Conservation (phyloP, 2,113 vertebrate species). For the Muntiacus reevesi region DNA sequence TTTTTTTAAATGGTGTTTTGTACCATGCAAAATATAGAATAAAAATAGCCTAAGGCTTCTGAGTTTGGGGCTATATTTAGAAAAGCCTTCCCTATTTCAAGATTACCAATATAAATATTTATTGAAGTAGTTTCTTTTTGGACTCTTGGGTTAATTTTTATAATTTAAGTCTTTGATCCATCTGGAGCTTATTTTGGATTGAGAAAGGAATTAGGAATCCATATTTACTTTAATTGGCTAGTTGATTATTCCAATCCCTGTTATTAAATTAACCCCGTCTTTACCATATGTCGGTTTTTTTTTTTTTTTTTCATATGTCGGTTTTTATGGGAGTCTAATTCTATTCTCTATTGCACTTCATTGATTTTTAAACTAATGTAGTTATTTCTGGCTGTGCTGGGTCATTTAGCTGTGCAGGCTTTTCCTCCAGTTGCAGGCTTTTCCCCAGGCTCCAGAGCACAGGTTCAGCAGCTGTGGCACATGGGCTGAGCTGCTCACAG, state of each 20-base stretch:
- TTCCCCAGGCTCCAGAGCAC: neutral
- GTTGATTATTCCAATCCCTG: neutral
- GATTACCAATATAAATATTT: slow-evolving; percentile 19
- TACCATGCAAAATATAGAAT: neutral
- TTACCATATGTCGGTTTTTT: neutral
- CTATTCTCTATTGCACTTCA: neutral
- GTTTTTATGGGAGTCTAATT: neutral
- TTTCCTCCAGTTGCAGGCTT: neutral
- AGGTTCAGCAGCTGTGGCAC: rapidly evolving
- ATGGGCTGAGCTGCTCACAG: neutral
- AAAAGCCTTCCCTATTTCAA: slow-evolving; percentile 30
- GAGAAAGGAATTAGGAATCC: neutral
- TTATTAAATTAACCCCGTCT: neutral
- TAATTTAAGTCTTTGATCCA: slow-evolving; percentile 18
- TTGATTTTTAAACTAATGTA: neutral
- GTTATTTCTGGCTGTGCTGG: neutral
- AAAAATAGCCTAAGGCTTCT: slow-evolving; percentile 1
- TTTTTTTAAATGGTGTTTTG: slow-evolving; percentile 2
- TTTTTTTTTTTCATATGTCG: no score
- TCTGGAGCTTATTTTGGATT: slow-evolving; percentile 41
- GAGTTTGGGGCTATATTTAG: neutral
- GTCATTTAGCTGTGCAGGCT: neutral
- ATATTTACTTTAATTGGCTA: neutral
- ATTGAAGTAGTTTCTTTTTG: neutral
- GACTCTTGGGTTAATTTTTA: neutral